phyloP scores from a whole-genome alignment of 2,113 vertebrate species.

The Apodemus sylvaticus region DNA sequence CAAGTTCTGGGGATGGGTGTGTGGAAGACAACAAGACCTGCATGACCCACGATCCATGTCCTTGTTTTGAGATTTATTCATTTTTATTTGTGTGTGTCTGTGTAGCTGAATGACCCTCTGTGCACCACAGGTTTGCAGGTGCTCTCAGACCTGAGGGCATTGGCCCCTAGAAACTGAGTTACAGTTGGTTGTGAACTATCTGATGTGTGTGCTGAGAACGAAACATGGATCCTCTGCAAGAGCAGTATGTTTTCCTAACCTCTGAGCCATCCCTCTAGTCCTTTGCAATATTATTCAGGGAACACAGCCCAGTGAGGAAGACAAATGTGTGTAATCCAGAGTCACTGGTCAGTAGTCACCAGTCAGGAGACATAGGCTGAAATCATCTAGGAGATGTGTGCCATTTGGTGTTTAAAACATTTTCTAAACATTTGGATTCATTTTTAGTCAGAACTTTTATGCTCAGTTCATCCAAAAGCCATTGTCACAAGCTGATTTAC shows the following conservation, averaged over 20 bases:
- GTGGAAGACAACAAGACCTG: not conserved
- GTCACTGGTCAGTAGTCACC: not conserved
- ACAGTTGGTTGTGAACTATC: not conserved
- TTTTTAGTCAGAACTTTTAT: slow-evolving; percentile 36
- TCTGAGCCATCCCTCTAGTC: not conserved
- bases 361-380: not conserved
- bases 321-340: not conserved
- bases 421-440: slow-evolving; percentile 10
- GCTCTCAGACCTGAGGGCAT: not conserved
- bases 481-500: slow-evolving; percentile 1
- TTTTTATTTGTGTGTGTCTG: not conserved
- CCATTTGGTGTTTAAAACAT: not conserved
- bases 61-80: not conserved
- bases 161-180: not conserved
- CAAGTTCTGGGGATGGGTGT: not conserved
- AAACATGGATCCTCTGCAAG: not conserved
- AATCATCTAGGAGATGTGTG: not conserved
- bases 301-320: not conserved
- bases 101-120: too few relatives aligned
- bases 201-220: not conserved
- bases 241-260: not conserved
- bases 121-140: not conserved
- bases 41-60: rapidly evolving
- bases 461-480: not conserved
- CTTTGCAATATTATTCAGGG: not conserved